Conservation (phyloP, 2,113 vertebrate genomes). For the Alexandromys fortis region DNA sequence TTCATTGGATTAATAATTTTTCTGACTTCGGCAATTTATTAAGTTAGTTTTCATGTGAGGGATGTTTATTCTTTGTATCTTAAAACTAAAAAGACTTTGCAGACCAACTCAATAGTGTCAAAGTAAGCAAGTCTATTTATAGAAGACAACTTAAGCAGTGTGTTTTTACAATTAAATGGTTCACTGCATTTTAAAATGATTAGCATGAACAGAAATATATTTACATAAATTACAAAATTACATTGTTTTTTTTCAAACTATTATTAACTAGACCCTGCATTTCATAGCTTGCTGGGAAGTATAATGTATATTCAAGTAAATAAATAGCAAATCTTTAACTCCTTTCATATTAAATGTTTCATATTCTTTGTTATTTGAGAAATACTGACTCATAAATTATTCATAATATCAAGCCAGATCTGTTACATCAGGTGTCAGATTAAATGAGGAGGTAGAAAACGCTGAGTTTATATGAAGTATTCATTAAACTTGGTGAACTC, state of each 20-base stretch:
- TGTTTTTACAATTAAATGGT: conserved; percentile 73
- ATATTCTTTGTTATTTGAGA: conserved; percentile 72
- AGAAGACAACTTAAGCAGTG: conserved; percentile 73
- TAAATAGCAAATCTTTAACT: conserved; percentile 68
- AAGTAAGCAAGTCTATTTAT: conserved; percentile 76
- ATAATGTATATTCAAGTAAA: conserved; percentile 61
- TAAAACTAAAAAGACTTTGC: conserved; percentile 62
- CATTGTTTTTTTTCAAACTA: conserved; percentile 66
- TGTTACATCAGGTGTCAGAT: conserved; percentile 81
- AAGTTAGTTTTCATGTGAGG: conserved; percentile 51
- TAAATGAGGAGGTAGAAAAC: conserved; percentile 83
- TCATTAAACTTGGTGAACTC: conserved; percentile 85
- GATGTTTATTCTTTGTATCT: conserved; percentile 69
- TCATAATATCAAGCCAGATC: conserved; percentile 81
- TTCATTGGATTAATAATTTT: not conserved
- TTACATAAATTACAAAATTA: conserved; percentile 76
- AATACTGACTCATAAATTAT: conserved; percentile 83
- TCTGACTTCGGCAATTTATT: conserved; percentile 48
- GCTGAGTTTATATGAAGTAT: conserved; percentile 83
- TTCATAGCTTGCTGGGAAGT: conserved; percentile 57
- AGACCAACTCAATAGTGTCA: conserved; percentile 41
- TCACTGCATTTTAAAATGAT: conserved; percentile 74
- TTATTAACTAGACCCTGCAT: conserved; percentile 70
- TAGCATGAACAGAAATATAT: conserved; percentile 69
- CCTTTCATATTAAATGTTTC: conserved; percentile 62